phyloP scores from a whole-genome alignment of 2,888 invertebrate species.

The Oscheius sp. region DNA sequence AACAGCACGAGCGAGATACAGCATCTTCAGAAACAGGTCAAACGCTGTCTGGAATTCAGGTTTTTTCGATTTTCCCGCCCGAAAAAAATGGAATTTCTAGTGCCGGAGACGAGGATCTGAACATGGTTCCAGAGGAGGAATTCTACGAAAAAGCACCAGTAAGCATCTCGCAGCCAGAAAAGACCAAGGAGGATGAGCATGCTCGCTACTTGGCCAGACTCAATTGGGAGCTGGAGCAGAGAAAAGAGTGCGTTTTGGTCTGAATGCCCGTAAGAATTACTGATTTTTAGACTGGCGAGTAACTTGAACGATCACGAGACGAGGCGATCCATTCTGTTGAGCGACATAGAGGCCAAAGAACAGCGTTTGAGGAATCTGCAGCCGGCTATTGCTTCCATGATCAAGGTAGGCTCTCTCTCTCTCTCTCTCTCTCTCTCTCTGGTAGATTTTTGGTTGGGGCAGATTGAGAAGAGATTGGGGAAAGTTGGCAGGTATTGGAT shows the following conservation, averaged over 20 bases:
- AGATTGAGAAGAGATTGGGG: too few relatives aligned
- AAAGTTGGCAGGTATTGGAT: too few relatives aligned
- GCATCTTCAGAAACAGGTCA: constrained; percentile 65
- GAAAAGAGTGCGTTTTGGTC: constrained; percentile 48
- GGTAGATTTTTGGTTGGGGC: too few relatives aligned
- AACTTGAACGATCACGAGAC: constrained; percentile 61
- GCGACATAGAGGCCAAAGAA: constrained; percentile 66
- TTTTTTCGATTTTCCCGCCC: background rate
- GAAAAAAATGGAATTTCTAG: constrained; percentile 38
- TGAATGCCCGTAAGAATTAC: background rate
- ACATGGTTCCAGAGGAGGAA: constrained; percentile 60
- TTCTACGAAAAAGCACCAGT: constrained; percentile 55
- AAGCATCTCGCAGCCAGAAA: constrained; percentile 41
- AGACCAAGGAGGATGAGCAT: constrained; percentile 56
- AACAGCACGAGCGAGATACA: constrained; percentile 62
- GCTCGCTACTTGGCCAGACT: constrained; percentile 59
- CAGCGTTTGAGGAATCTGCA: constrained; percentile 51
- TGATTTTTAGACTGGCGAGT: constrained; percentile 48
- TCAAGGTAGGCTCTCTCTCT: constrained; percentile 23
- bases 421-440: background rate
- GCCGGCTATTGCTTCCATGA: constrained; percentile 45
- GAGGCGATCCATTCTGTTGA: constrained; percentile 57
- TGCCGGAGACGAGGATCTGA: constrained; percentile 60
- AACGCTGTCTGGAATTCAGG: constrained; percentile 59
- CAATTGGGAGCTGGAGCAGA: constrained; percentile 57